Evolutionary conservation across 2,113 vertebrate genomes (phyloP), one percentile per base, ranked within the genome.

Genomic region (Zingel zingel): DNA sequence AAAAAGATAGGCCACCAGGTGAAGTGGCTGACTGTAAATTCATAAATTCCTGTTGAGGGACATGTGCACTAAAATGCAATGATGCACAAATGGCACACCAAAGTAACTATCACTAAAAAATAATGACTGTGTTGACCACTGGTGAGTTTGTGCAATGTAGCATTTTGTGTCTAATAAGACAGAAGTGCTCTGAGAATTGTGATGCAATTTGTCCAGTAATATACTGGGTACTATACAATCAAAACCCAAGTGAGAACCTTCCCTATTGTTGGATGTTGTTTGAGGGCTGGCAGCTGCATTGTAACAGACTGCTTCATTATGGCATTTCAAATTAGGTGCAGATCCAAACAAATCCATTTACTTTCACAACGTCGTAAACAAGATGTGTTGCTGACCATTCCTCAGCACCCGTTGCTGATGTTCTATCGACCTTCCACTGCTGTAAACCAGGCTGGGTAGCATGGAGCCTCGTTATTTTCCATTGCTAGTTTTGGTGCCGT

Each of bases 331-430:
- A 91, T 92, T 91, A 91, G 93, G 88, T 91, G 83, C 85, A 82
- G 85, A 88, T 92, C 93, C 85, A 91, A 93, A 94, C 89, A 91
- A 90, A 94, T 94, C 91, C 86, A 93, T 93, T 93, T 90, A 68
- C 77, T 91, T 93, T 94, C 85, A 93, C 81, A 62, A 91, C 50
- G 67, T 92, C 83, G 87, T 94, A 93, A 94, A 94, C 84, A 93
- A 92, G 93, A 93, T 90, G 91, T 92, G 92, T 92, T 79, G 92
- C 90, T 83, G 91, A 88, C 91, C 83, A 72, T 85, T 92, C 83
- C 77, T 91, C 88, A 53, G 82, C 59, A 16, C 75, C 90, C 74
- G 73, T 81, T 74, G 87, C 77, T 88, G 82, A 91, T 85, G 87
- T 91, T 88, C 76, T 90, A 92, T 92, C 86, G 86, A 93, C 93